Evolutionary conservation across 2,797 vertebrate species (phyloP), one percentile per base, ranked within the genome.

Genomic region (Spinus olivaceus): DNA sequence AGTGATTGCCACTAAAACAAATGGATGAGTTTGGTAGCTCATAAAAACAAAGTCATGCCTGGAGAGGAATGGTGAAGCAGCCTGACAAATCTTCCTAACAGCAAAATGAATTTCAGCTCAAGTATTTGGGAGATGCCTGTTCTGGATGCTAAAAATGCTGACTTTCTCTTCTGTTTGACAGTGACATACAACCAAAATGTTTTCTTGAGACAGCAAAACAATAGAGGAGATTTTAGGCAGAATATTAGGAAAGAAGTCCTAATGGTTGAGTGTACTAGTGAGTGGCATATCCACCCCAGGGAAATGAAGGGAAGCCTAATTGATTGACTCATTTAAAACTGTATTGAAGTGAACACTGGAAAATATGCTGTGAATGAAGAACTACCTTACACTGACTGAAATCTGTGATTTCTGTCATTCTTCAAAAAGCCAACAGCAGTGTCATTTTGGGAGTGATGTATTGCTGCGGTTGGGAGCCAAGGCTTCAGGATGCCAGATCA

Each of bases 101-200:
- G 80, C 74, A 88, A 80, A 88, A 67, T 22, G 80, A 84, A 14
- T 61, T 88, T 92, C 57, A 92, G 30, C 33, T 78, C 51, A 60
- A 20, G 37, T 56, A 42, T 30, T 60, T 73, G 80, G 16, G 53
- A 44, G 25, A 32, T 41, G 35, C 72, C 35, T 56, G 41, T 88
- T 85, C 53, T 14, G 18, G 86, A 64, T 42, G 35, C 49, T 83
- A 65, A 74, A 79, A 93, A 65, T 13, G 71, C 51, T 64, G 64
- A 90, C 9, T 67, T 84, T 91, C 81, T 51, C 27, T 92, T 96
- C 93, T n/a, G 20, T 71, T 93, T 95, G 72, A 82, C 51, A 95
- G 57, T 71, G 57, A 90, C 46, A 74, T 39, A 83, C 8, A 72
- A 63, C 23, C 35, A 70, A 81, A 95, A 89, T 25, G 6, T 73